Conservation (phyloP, 2,113 vertebrate species). For the Spilogale gracilis region DNA sequence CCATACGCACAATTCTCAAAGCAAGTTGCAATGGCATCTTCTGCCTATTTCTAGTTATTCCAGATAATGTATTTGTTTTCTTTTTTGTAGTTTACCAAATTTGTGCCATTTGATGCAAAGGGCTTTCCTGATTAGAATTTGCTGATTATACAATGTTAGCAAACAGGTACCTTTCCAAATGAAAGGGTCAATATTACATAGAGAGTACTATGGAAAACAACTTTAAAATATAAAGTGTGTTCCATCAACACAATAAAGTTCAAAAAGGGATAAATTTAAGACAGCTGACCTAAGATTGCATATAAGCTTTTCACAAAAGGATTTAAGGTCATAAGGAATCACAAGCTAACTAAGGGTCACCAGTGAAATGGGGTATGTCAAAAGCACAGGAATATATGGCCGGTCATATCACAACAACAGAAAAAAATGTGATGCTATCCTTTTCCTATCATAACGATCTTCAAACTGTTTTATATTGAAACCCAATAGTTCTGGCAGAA, state of each 20-base stretch:
- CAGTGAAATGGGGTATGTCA: background rate
- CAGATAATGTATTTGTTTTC: background rate
- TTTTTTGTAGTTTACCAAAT: background rate
- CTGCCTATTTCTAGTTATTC: background rate
- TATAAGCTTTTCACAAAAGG: background rate
- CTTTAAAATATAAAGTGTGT: constrained; percentile 25
- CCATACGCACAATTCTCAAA: background rate
- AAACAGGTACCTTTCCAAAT: constrained; percentile 33
- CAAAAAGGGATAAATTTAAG: background rate
- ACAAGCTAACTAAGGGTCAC: background rate
- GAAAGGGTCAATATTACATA: background rate
- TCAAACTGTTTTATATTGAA: background rate
- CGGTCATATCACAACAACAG: background rate
- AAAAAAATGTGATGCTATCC: background rate
- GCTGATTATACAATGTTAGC: background rate
- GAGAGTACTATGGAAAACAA: background rate
- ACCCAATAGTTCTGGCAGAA: background rate
- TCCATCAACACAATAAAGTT: background rate
- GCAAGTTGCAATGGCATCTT: background rate
- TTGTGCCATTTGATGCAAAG: background rate
- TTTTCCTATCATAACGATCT: background rate
- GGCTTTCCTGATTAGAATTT: background rate
- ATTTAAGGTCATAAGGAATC: background rate
- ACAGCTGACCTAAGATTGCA: background rate
- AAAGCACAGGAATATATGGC: background rate